Evolutionary conservation across 2,888 invertebrate species (phyloP).

Genomic region (Campoletis raptor): DNA sequence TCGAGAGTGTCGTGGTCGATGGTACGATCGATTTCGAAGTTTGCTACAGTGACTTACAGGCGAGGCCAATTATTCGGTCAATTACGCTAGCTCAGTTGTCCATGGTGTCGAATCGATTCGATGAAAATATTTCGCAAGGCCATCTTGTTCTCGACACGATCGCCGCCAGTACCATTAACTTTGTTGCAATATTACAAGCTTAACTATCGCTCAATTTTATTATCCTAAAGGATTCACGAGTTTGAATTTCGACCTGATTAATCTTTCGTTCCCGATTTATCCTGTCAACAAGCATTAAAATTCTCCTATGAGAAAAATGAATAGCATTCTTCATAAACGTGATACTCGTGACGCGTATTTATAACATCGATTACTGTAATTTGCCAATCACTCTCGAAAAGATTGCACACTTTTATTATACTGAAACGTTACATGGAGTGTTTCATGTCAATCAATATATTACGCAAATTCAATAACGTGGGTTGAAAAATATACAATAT

Average conservation of each 20-base stretch:
- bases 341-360: conserved; percentile 39
- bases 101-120: conserved; percentile 56
- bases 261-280: conserved; percentile 51
- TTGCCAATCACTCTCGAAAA: conserved; percentile 52
- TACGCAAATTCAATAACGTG: conserved; percentile 28
- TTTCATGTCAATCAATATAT: conserved; percentile 34
- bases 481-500: conserved; percentile 7
- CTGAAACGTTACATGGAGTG: background rate
- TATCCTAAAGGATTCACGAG: conserved; percentile 12
- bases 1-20: conserved; percentile 44
- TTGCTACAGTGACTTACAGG: conserved; percentile 32
- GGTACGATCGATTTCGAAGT: conserved; percentile 25
- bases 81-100: conserved; percentile 36
- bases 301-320: conserved; percentile 8
- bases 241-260: conserved; percentile 61
- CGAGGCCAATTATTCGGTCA: conserved; percentile 54
- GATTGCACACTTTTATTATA: conserved; percentile 3
- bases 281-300: conserved; percentile 25
- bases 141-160: conserved; percentile 2
- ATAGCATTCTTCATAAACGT: conserved; percentile 35
- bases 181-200: background rate
- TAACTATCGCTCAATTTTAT: background rate
- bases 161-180: background rate
- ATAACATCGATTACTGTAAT: conserved; percentile 46
- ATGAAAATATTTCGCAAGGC: conserved; percentile 61